Conservation (phyloP, 2,797 vertebrate species). For the Scolopax bukidnonensis region DNA sequence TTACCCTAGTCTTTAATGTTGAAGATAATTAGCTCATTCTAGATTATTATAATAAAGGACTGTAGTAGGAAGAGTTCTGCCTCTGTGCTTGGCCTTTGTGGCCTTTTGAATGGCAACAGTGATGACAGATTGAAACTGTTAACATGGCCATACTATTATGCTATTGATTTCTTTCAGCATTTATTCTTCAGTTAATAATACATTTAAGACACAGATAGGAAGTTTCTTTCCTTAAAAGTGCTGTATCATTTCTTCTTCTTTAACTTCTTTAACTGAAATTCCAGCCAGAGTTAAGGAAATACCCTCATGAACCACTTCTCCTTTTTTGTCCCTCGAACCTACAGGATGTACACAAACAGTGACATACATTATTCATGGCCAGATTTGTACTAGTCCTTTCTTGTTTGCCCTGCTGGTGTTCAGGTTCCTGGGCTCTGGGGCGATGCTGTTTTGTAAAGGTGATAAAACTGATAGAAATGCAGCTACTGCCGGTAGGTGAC, state of each 20-base stretch:
- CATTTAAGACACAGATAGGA: constrained; percentile 60
- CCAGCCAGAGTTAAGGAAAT: constrained; percentile 78
- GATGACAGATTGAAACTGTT: neutral
- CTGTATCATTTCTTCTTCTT: constrained; percentile 88
- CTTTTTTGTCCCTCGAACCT: constrained; percentile 54
- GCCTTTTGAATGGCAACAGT: neutral
- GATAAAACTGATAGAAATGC: constrained; percentile 83
- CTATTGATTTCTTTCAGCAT: neutral
- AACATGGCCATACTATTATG: neutral
- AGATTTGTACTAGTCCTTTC: constrained; percentile 43
- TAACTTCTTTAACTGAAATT: constrained; percentile 79
- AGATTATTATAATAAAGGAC: neutral
- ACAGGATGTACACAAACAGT: constrained; percentile 2
- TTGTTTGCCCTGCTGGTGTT: constrained; percentile 33
- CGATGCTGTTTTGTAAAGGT: constrained; percentile 80
- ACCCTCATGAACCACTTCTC: constrained; percentile 64
- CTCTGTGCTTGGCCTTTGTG: neutral
- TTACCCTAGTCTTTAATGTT: neutral
- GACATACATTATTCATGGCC: constrained; percentile 58
- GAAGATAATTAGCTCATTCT: neutral
- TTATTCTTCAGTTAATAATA: constrained; percentile 35
- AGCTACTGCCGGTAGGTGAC: constrained; percentile 81
- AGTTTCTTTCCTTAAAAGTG: constrained; percentile 79
- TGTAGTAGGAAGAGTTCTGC: neutral
- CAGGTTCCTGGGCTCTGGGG: constrained; percentile 72